Evolutionary conservation across 2,113 vertebrate genomes (phyloP).

Genomic region (Microtus oregoni): DNA sequence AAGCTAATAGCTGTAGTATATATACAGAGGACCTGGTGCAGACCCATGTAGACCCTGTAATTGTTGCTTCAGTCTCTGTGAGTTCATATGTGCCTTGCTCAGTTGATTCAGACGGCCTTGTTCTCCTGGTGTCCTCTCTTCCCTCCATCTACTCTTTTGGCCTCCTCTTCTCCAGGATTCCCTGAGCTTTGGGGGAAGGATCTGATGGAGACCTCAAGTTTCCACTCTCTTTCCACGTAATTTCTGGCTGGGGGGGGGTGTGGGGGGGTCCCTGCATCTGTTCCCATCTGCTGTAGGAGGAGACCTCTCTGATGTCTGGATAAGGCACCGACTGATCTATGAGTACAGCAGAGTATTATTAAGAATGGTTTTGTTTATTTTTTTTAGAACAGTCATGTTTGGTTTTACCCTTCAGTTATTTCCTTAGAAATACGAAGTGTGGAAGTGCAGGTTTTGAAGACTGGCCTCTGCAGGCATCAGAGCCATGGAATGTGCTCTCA

Average conservation of each 20-base stretch:
- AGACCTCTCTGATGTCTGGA: not conserved
- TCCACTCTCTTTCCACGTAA: not conserved
- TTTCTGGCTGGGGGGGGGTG: not conserved
- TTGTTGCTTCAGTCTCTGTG: too few species aligned
- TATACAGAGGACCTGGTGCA: not conserved
- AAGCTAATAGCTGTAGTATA: not conserved
- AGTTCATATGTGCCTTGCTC: too few species aligned
- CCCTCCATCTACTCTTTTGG: not conserved
- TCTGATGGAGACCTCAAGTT: not conserved
- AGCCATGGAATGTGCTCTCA: too few species aligned
- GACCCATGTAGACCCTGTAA: not conserved
- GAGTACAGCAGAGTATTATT: not conserved
- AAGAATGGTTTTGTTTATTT: not conserved
- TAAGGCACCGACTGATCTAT: not conserved
- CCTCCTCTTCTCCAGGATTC: not conserved
- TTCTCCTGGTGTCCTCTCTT: not conserved
- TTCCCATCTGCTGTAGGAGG: not conserved
- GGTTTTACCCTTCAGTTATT: not conserved
- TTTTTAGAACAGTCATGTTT: not conserved
- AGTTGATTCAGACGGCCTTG: too few species aligned
- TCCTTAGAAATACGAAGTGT: too few species aligned
- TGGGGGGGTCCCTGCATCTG: not conserved
- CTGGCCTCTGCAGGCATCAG: too few species aligned
- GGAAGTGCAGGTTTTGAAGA: too few species aligned
- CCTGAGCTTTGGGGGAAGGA: not conserved